Evolutionary conservation across 1,140 invertebrate genomes (phyloP), one percentile per base, ranked within the genome.

Genomic region (Drosophila guanche): DNA sequence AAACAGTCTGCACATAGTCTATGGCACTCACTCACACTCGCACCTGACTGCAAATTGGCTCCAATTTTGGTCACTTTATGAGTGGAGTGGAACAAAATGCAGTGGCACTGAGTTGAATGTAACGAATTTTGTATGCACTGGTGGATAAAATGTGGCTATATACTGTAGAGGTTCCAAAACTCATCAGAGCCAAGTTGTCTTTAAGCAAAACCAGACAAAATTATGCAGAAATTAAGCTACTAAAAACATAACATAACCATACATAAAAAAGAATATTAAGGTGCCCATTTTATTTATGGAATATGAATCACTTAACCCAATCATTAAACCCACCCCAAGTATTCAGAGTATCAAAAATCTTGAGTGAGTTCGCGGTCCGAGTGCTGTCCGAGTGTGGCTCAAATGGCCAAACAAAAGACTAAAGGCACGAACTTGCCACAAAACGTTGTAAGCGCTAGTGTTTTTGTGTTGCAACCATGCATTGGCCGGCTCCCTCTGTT

Each of bases 341-440:
- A 12, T 3, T 4, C 33, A 37, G 67, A 75, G 72, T 45, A 43
- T 6, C 45, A 62, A 73, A 48, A 53, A 62, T 47, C n/a, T 51
- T 56, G 79, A 84, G 61, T 59, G 80, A 41, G 10, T 62, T 69
- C 63, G 3, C 4, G 0, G 2, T 0, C 8, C 29, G 29, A 8
- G 29, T 33, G 8, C 8, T 33, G 3, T 4, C 10, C 33, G 33
- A 37, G 33, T 37, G 33, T 33, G 7, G 0, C 8, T 68, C 69
- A 51, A 42, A 63, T 40, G 51, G 69, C 57, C 22, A 61, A 65
- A 88, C 75, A 63, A 88, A 88, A 79, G 75, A 88, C 84, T 88
- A 83, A 76, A 88, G 83, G 59, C 79, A 88, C 83, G 83, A 88
- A 88, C 83, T 88, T 86, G 83, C 78, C 57, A 65, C 70, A 73